Base-by-base conservation (phyloP, 1,140 invertebrate genomes). In the Brachionus rotundiformis region DNA sequence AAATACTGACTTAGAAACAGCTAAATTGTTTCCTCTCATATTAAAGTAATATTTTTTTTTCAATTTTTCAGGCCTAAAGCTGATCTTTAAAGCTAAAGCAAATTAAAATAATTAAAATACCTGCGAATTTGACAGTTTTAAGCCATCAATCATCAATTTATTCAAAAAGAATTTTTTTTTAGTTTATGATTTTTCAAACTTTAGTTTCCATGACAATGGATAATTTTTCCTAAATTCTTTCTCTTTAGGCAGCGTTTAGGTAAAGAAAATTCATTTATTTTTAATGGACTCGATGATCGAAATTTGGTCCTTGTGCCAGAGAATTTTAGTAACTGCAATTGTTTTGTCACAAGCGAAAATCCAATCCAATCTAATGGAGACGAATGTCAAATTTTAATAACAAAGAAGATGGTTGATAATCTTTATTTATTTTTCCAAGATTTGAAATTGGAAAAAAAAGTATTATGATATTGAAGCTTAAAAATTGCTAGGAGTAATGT, bases 211-310 rank as follows among this genome's bases (percentile, higher is more conserved):
- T 63, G n/a, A 29, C 4, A 36, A 16, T 33, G 5, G 16, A n/a
- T 16, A 36, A 1, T 68, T 39, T 68, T 23, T n/a, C n/a, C 3
- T 19, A 7, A 11, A 29, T 63, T 63, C 1, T 65, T 68, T 68
- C 16, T 16, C 33, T 41, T 36, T 25, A 73, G 33, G 25, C 68
- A 73, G 25, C 33, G 68, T 44, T 44, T 73, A 27, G 68, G 44
- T 13, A 73, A 73, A 44, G 39, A 44, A 13, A 73, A 73, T 41
- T 73, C 68, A 25, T 73, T 73, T 73, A 73, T 73, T 25, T 73
- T 73, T 10, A 73, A 73, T 44, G 68, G 68, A 44, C 19, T 73
- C 11, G 68, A 73, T 73, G 68, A 27, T 25, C 16, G 39, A 1
- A 73, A 41, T 44, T 44, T 73, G 36, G 36, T 73, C 25, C 13